Evolutionary conservation across 2,113 vertebrate species (phyloP), one percentile per base, ranked within the genome.

Genomic region (Zapus hudsonius): DNA sequence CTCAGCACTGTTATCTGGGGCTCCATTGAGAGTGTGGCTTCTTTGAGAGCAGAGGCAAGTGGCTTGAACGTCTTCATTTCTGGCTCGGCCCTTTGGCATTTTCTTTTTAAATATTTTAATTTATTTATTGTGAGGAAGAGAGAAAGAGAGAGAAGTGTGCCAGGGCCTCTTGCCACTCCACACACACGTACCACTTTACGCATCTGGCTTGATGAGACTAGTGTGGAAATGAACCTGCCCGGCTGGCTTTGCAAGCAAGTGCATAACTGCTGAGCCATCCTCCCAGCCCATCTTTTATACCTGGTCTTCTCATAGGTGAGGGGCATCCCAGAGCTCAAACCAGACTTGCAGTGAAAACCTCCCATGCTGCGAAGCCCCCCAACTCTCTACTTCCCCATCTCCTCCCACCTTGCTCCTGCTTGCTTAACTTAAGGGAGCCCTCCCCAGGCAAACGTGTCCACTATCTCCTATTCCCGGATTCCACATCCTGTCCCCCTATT

Each of bases 401-500:
- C 42, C 40, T 15, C 20, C 15, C n/a, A 57, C 40, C 31, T 67
- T 17, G n/a, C 84, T 36, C 66, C 69, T 74, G 55, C 66, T 25
- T 10, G 29, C 42, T 44, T 36, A 52, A 23, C 75, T 80, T 40
- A n/a, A n/a, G 29, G 82, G 67, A 42, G 8, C 10, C n/a, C n/a
- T 10, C 5, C 8, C 36, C 23, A 55, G 69, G 66, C 40, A 91
- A 61, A 55, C 8, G 3, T 0, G 7, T 42, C 47, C 44, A 19
- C 13, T 73, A 25, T 17, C 27, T 10, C n/a, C 55, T 7, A 22
- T 2, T 29, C 38, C 12, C 59, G 0, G 2, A 27, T 17, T 19
- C n/a, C 16, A 31, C 31, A 5, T 20, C 7, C 22, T 63, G 12
- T 59, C 31, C 44, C 9, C 8, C 29, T 70, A 19, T 38, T 52